A percentile compares a stretch with the other conserved stretches of the same genome.
Evolutionary conservation across 2,113 vertebrate species (phyloP).

Genomic region (Philantomba maxwellii): DNA sequence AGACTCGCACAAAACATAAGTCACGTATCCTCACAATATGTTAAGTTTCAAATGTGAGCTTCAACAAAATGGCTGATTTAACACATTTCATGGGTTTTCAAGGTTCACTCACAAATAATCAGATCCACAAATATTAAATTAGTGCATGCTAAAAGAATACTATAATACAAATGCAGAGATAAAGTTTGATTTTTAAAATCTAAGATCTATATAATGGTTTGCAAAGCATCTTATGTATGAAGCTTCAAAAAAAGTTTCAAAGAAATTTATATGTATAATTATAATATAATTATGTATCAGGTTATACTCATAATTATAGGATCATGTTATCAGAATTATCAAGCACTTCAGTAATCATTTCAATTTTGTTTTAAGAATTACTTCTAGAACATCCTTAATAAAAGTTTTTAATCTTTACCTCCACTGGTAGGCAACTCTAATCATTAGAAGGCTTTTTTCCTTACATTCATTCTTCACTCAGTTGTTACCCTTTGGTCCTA

Average conservation of each 20-base stretch:
- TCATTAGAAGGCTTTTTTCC: not conserved
- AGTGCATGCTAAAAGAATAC: not conserved
- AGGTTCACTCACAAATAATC: slow-evolving; percentile 7
- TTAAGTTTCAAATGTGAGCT: slow-evolving; percentile 33
- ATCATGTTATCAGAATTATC: not conserved
- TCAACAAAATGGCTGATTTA: slow-evolving; percentile 23
- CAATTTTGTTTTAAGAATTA: not conserved
- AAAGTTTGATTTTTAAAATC: not conserved
- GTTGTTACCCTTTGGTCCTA: not conserved
- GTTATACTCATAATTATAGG: not conserved
- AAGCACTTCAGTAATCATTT: slow-evolving; percentile 27
- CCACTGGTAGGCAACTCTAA: not conserved
- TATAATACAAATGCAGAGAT: not conserved
- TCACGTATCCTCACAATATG: slow-evolving; percentile 7
- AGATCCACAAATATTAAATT: slow-evolving; percentile 13
- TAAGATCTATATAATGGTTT: not conserved
- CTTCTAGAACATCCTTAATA: not conserved
- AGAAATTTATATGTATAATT: not conserved
- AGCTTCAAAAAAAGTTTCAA: not conserved
- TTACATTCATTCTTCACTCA: not conserved
- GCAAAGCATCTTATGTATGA: not conserved
- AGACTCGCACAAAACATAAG: not conserved
- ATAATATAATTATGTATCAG: not conserved
- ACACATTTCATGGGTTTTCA: not conserved
- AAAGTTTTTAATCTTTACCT: not conserved